A percentile compares a stretch with the other conserved stretches of the same genome.
Evolutionary conservation across 2,113 vertebrate genomes (phyloP).

Genomic region (Chelonoidis abingdonii): DNA sequence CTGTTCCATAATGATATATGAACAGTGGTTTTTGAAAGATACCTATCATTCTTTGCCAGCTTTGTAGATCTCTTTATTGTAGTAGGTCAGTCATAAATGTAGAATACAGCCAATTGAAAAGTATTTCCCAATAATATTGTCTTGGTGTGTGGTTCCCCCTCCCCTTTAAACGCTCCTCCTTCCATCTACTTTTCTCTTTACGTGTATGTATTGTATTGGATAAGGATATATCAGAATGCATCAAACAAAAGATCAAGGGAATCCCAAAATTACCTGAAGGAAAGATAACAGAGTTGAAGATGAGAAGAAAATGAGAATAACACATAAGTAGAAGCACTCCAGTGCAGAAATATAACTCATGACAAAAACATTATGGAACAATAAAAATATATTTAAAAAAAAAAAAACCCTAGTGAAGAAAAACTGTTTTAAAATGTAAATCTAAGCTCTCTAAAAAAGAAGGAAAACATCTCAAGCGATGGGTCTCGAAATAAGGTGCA

Average conservation of each 20-base stretch:
- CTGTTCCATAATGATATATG: not conserved
- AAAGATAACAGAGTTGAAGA: conserved; percentile 63
- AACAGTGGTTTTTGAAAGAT: not conserved
- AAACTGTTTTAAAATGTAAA: not conserved
- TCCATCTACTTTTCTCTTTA: not conserved
- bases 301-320: conserved; percentile 50
- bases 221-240: not conserved
- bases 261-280: conserved; percentile 45
- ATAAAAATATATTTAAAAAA: not conserved
- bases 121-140: not conserved
- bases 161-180: conserved; percentile 15
- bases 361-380: not conserved
- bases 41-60: not conserved
- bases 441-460: not conserved
- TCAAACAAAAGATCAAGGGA: not conserved
- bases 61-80: not conserved
- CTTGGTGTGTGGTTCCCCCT: not conserved
- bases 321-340: conserved; percentile 8
- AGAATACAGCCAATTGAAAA: conserved; percentile 22
- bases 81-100: not conserved
- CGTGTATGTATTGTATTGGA: not conserved
- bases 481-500: not conserved
- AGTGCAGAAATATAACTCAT: conserved; percentile 32
- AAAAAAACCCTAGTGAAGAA: not conserved
- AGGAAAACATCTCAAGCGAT: not conserved